Conservation (phyloP, 2,797 vertebrate species). For the Clarias fuscus region DNA sequence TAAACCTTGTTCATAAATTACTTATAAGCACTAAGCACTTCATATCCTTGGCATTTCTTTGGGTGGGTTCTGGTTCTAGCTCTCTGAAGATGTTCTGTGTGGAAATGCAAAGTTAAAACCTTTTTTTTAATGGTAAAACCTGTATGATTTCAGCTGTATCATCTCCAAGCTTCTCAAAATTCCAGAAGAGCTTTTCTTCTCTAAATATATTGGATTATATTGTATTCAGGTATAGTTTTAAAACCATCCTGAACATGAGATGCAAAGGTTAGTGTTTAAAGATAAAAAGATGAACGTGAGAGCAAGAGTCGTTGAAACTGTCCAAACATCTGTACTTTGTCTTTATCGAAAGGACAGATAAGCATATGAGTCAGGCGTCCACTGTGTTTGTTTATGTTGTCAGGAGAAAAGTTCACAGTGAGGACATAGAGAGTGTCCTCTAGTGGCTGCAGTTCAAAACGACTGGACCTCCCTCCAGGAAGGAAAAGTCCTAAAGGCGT, state of each 20-base stretch:
- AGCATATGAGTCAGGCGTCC: not conserved
- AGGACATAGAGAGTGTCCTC: constrained; percentile 24
- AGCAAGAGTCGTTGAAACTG: not conserved
- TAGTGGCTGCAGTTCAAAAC: constrained; percentile 25
- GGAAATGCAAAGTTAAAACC: not conserved
- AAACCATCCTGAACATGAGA: too few relatives aligned
- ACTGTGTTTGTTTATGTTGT: not conserved
- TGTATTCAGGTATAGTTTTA: not conserved
- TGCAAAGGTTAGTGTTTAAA: not conserved
- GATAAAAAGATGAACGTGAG: not conserved
- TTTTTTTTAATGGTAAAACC: not conserved
- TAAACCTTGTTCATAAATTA: not conserved
- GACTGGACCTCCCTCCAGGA: constrained; percentile 51
- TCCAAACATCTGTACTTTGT: not conserved
- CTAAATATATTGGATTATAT: not conserved
- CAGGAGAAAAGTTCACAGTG: not conserved
- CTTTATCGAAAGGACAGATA: not conserved
- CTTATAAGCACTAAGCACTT: not conserved
- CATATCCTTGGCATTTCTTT: not conserved
- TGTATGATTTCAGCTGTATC: too few relatives aligned
- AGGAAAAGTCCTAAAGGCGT: constrained; percentile 62
- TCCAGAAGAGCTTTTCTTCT: not conserved
- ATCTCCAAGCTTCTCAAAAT: too few relatives aligned
- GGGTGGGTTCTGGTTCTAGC: not conserved
- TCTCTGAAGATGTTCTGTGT: not conserved